These are phyloP conservation scores for Coendou prehensilis DNA, from an alignment of 2,797 vertebrate genomes.

Conservation along the genomic window DNA sequence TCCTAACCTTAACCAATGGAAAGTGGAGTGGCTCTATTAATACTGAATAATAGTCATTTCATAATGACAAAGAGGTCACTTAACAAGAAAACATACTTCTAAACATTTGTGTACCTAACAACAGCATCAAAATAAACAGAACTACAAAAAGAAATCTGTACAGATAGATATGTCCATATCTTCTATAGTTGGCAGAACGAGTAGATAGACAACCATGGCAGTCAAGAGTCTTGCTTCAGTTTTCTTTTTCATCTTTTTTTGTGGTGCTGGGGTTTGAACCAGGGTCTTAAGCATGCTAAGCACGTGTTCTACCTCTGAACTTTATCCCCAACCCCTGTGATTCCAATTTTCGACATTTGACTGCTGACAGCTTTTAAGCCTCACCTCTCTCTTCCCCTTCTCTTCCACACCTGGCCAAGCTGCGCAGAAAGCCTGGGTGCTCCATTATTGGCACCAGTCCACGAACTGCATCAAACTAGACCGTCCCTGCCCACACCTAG, in stretches of 20 bases:
- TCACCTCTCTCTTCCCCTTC: not conserved
- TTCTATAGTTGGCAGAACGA: not conserved
- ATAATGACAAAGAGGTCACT: not conserved
- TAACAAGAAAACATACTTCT: not conserved
- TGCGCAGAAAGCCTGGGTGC: not conserved
- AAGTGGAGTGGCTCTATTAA: not conserved
- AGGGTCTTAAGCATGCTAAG: not conserved
- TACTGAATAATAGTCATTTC: not conserved
- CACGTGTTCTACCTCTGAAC: not conserved
- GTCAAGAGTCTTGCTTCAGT: not conserved
- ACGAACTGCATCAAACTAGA: not conserved
- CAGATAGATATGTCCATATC: not conserved
- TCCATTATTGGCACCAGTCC: not conserved
- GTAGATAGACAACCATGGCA: not conserved
- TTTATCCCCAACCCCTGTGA: not conserved
- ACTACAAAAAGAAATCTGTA: not conserved
- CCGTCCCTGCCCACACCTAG: too few species aligned
- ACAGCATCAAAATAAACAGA: not conserved
- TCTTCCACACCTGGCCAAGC: not conserved
- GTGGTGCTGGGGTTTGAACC: not conserved
- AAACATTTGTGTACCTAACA: not conserved
- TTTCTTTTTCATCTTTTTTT: not conserved
- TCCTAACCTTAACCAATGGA: not conserved
- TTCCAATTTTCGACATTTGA: not conserved
- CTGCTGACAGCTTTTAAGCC: not conserved